Base-by-base conservation (phyloP, 2,113 vertebrate genomes). In the Mormoops blainvillei region DNA sequence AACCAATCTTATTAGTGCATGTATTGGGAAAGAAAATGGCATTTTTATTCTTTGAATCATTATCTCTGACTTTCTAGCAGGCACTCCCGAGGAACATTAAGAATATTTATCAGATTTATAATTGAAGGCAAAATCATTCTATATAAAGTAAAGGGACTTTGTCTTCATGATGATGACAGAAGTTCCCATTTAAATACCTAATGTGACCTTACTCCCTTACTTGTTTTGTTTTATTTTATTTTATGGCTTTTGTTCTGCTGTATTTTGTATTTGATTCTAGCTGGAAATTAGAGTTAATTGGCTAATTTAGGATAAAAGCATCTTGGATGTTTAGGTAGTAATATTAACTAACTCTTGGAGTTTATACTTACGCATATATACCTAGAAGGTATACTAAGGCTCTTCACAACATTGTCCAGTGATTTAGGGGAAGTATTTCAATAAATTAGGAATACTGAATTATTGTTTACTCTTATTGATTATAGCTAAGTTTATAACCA, bases 1-100 rank as follows among this genome's bases (percentile, higher is more conserved):
- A 89, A 48, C 28, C 41, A 76, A 7, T 86, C 10, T 71, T 93
- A 3, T 80, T 76, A 41, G 31, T 31, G 19, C 3, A 9, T 83
- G n/a, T 36, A 0, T 65, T 94, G 8, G 36, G 89, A 73, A 82
- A 77, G 50, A 61, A 45, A 48, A 45, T 41, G 19, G 16, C 14
- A 52, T 78, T 94, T 76, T 94, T 92, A 50, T 38, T 92, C 28
- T 96, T 87, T 82, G 38, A 91, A 33, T 86, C 58, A 70, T 15
- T 9, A 77, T 18, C 28, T 90, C 14, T 88, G 54, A 70, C 38
- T 71, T 71, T 80, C 13, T 81, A 38, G 63, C 70, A 91, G 5
- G 82, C 73, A 70, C 5, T 65, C 61, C 74, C 71, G 18, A 45
- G 14, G 4, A 87, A 73, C 36, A 50, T 89, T 87, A 58, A 87